Evolutionary conservation across 2,888 invertebrate species (phyloP).

Genomic region (Chironomus riparius): DNA sequence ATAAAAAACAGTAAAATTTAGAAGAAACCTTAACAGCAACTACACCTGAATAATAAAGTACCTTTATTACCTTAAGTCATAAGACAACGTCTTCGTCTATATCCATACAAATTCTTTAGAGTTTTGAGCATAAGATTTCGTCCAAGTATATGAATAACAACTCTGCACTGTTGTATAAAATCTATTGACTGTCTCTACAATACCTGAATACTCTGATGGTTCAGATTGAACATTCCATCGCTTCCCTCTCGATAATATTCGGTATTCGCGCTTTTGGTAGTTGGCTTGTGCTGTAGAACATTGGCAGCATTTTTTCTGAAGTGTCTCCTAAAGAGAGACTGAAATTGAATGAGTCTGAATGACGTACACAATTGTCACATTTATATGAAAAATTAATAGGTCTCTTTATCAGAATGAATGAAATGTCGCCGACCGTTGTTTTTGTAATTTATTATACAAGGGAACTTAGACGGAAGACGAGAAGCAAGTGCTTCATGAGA

Average conservation of each 20-base stretch:
- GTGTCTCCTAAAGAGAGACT: constrained; percentile 50
- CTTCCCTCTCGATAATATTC: constrained; percentile 48
- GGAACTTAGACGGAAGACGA: too few relatives aligned
- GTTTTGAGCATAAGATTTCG: too few relatives aligned
- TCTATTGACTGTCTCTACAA: background rate
- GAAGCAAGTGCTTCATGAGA: too few relatives aligned
- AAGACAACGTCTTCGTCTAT: too few relatives aligned
- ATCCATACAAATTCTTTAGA: too few relatives aligned
- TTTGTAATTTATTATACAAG: background rate
- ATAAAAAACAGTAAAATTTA: too few relatives aligned
- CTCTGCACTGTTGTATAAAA: too few relatives aligned
- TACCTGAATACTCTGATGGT: constrained; percentile 44
- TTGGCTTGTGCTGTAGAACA: constrained; percentile 31
- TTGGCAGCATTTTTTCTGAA: constrained; percentile 33
- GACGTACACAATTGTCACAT: constrained; percentile 23
- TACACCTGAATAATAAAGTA: too few relatives aligned
- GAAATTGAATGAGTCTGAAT: constrained; percentile 32
- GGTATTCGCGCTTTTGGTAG: constrained; percentile 49
- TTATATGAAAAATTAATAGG: constrained; percentile 22
- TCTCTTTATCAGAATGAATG: background rate
- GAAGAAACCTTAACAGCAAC: too few relatives aligned
- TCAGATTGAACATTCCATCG: constrained; percentile 42
- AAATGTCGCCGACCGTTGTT: background rate
- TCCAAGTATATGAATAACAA: too few relatives aligned
- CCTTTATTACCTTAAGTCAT: too few relatives aligned